Conservation (phyloP, 2,797 vertebrate genomes). For the Acanthurus tractus region DNA sequence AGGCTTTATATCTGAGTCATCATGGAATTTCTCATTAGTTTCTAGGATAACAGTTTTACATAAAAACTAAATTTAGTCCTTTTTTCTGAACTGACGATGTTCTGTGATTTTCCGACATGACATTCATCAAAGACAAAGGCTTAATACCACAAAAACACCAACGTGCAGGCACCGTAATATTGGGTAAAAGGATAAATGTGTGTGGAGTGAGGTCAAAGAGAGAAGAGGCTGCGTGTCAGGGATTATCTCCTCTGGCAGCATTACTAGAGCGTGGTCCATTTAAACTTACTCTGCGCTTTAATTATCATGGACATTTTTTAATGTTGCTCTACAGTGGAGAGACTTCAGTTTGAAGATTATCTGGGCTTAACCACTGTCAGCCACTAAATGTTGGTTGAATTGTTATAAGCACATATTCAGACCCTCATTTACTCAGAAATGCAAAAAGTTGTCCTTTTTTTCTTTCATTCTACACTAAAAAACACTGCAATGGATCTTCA, state of each 20-base stretch:
- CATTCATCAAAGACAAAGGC: not conserved
- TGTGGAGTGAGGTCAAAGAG: not conserved
- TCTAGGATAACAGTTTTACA: not conserved
- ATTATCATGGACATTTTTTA: slow-evolving; percentile 22
- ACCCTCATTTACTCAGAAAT: not conserved
- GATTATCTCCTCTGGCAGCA: slow-evolving; percentile 32
- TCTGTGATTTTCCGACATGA: not conserved
- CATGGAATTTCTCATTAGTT: not conserved
- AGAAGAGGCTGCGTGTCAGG: slow-evolving; percentile 1
- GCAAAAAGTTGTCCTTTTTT: not conserved
- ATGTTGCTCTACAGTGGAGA: not conserved
- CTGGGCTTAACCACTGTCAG: slow-evolving; percentile 32
- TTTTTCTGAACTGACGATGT: not conserved
- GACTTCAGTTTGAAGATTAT: slow-evolving; percentile 25
- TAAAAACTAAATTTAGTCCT: not conserved
- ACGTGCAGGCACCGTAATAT: not conserved
- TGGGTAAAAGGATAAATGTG: slow-evolving; percentile 1
- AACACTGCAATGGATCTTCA: slow-evolving; percentile 8
- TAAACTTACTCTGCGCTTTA: slow-evolving; percentile 19
- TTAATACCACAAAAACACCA: not conserved
- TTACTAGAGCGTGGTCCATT: not conserved
- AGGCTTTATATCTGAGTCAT: not conserved
- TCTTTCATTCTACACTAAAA: not conserved
- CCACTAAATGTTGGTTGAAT: not conserved
- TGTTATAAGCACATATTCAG: not conserved